A percentile compares a stretch with the other conserved stretches of the same genome.
Conservation (phyloP, 2,797 vertebrate genomes). For the Neosilurus hyrtlii region DNA sequence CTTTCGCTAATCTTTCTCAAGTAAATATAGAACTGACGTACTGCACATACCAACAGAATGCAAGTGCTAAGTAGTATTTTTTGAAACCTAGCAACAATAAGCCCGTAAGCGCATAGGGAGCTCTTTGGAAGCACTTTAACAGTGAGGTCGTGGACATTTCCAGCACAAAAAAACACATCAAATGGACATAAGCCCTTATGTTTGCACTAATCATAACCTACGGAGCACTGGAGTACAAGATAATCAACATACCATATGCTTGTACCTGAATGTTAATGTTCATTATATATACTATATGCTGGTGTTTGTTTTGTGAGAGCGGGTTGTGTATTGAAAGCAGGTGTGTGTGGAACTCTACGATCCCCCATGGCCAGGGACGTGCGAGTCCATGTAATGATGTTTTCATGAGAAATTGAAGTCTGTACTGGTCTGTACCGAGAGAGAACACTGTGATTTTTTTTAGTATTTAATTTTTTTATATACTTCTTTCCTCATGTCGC, state of each 20-base stretch:
- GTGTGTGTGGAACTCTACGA: not conserved
- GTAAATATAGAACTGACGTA: too few relatives aligned
- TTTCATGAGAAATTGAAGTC: not conserved
- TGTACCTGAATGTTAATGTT: not conserved
- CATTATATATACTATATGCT: not conserved
- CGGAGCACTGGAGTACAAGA: not conserved
- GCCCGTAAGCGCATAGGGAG: too few relatives aligned
- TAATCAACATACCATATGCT: not conserved
- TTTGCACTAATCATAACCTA: not conserved
- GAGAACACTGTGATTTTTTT: not conserved
- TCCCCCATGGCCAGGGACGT: not conserved
- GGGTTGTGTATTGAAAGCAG: not conserved
- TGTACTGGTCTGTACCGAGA: not conserved
- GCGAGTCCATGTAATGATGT: not conserved
- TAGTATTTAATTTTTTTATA: not conserved
- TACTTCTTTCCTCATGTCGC: not conserved
- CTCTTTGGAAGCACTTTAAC: too few relatives aligned
- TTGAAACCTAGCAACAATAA: too few relatives aligned
- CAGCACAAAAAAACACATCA: too few relatives aligned
- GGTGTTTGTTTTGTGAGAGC: not conserved
- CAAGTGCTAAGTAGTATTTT: too few relatives aligned
- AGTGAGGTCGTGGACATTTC: too few relatives aligned
- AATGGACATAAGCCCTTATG: too few relatives aligned
- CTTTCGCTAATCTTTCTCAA: too few relatives aligned
- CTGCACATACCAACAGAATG: too few relatives aligned